Evolutionary conservation across 2,888 invertebrate genomes (phyloP).

Genomic region (Cosmorhoe ocellata): DNA sequence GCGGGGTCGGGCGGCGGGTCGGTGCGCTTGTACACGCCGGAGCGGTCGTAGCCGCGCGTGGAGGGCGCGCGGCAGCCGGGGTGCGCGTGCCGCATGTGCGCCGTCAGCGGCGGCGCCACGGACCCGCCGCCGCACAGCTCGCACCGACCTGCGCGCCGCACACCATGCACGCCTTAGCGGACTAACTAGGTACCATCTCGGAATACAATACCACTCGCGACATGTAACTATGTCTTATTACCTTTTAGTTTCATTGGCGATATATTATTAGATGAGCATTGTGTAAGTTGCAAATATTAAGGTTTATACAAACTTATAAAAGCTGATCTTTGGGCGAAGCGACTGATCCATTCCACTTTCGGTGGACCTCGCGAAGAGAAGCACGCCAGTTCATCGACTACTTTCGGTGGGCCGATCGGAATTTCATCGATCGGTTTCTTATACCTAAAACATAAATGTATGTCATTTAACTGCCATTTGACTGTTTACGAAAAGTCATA

Average conservation of each 20-base stretch:
- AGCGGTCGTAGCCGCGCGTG: conserved; percentile 95
- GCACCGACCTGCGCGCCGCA: conserved; percentile 78
- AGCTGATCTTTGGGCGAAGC: conserved; percentile 45
- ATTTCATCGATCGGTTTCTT: conserved; percentile 51
- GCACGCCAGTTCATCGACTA: conserved; percentile 48
- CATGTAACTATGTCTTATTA: no score
- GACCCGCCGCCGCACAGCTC: conserved; percentile 90
- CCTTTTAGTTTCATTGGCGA: no score
- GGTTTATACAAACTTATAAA: conserved; percentile 34
- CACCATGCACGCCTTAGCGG: no score
- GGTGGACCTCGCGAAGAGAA: conserved; percentile 36
- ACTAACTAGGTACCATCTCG: no score
- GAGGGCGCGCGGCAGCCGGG: conserved; percentile 95
- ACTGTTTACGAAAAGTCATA: background rate
- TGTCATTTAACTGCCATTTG: no score
- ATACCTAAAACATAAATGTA: conserved; percentile 43
- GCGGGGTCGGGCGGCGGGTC: conserved; percentile 47
- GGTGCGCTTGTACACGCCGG: conserved; percentile 91
- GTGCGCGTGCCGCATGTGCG: conserved; percentile 95
- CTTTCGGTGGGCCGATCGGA: conserved; percentile 35
- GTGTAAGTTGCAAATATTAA: no score
- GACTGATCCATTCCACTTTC: conserved; percentile 55
- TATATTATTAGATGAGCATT: no score
- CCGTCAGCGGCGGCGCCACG: conserved; percentile 91
- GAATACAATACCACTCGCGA: no score